A percentile compares a stretch with the other conserved stretches of the same genome.
phyloP scores from a whole-genome alignment of 2,113 vertebrate species.

The Micromys minutus region DNA sequence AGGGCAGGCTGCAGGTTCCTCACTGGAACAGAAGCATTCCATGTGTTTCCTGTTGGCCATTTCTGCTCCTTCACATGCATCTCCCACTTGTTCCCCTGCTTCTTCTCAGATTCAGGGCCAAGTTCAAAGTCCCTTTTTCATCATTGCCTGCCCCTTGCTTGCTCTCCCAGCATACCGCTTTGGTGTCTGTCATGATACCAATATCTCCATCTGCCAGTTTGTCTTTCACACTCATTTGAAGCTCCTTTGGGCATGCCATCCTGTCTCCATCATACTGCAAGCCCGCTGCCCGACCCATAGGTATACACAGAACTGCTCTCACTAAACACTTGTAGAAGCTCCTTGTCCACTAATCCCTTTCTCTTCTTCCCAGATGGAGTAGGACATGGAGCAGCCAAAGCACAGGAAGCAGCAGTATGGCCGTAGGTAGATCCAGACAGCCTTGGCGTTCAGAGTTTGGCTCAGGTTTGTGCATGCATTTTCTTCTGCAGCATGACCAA shows the following conservation, averaged over 20 bases:
- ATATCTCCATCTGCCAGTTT: not conserved
- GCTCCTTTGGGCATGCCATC: not conserved
- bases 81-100: not conserved
- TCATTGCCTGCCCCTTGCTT: not conserved
- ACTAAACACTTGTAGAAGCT: not conserved
- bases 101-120: not conserved
- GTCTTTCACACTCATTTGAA: not conserved
- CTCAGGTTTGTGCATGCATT: not conserved
- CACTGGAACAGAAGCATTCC: not conserved
- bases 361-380: not conserved
- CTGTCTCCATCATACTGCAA: not conserved
- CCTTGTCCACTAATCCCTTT: not conserved
- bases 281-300: not conserved
- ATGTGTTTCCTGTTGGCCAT: not conserved
- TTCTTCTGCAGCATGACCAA: not conserved
- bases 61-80: not conserved
- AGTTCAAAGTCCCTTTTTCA: not conserved
- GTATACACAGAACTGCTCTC: not conserved
- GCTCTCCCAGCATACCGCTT: rapidly evolving
- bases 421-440: not conserved
- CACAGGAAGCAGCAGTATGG: too few relatives aligned
- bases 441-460: not conserved
- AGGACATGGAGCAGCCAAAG: not conserved
- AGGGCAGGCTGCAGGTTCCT: rapidly evolving
- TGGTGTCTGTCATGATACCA: rapidly evolving